Conservation (phyloP, 2,797 vertebrate genomes). For the Pseudocheirus occidentalis region DNA sequence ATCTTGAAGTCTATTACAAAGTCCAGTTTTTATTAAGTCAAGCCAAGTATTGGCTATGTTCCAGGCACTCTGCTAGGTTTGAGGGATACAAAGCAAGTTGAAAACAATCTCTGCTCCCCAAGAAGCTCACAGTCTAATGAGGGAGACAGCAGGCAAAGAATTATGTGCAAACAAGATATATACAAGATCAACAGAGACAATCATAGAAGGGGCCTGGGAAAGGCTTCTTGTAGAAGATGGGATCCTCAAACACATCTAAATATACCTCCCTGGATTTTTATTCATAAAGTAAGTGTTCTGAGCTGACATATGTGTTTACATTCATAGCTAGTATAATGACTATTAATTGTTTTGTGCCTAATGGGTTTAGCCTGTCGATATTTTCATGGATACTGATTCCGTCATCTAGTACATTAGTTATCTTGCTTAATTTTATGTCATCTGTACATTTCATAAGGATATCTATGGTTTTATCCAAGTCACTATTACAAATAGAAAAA, state of each 20-base stretch:
- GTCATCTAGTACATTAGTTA: fast-evolving
- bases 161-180: not conserved
- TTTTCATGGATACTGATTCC: not conserved
- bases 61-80: not conserved
- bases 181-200: not conserved
- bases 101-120: not conserved
- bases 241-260: not conserved
- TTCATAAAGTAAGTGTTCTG: no score
- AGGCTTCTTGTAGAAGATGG: not conserved
- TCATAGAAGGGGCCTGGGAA: not conserved
- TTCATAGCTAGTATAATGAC: not conserved
- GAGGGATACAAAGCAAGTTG: not conserved
- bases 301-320: not conserved
- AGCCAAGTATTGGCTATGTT: not conserved
- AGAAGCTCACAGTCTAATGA: not conserved
- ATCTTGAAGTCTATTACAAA: not conserved
- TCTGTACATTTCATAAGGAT: fast-evolving
- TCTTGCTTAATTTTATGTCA: not conserved
- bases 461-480: not conserved
- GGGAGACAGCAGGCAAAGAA: not conserved
- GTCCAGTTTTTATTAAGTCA: not conserved
- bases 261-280: not conserved
- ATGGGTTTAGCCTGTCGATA: not conserved
- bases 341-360: not conserved
- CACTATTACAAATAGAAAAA: not conserved